These are phyloP conservation scores for Colius striatus DNA, from an alignment of 2,113 vertebrate species.

Conservation along the genomic window DNA sequence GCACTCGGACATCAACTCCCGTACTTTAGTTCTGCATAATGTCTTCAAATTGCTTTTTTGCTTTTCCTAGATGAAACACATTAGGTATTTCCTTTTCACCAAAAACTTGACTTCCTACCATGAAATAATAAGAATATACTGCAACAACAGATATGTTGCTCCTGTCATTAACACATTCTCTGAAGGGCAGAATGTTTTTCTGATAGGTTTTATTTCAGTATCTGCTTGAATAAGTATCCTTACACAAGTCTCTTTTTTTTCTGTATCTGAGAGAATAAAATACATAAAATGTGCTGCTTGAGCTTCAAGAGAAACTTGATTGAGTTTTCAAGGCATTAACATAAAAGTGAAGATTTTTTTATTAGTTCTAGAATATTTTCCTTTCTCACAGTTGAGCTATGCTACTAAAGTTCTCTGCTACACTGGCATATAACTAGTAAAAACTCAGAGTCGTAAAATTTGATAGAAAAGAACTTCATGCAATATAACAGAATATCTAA, in stretches of 20 bases:
- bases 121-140: background rate
- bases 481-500: slow-evolving; percentile 53
- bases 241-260: background rate
- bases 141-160: background rate
- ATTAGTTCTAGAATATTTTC: slow-evolving; percentile 47
- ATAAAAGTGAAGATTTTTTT: slow-evolving; percentile 33
- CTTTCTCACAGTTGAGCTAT: slow-evolving; percentile 6
- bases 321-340: slow-evolving; percentile 49
- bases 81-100: background rate
- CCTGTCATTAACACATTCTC: background rate
- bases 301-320: slow-evolving; percentile 34
- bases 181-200: background rate
- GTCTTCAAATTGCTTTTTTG: background rate
- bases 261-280: background rate
- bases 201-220: background rate
- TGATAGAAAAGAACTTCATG: background rate
- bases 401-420: background rate
- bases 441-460: slow-evolving; percentile 42
- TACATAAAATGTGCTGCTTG: background rate
- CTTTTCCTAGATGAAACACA: background rate
- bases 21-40: background rate
- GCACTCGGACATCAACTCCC: background rate
- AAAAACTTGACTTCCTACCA: background rate
- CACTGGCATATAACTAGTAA: slow-evolving; percentile 13
- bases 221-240: background rate